Conservation (phyloP, 2,888 invertebrate species). For the Nomada fucata region DNA sequence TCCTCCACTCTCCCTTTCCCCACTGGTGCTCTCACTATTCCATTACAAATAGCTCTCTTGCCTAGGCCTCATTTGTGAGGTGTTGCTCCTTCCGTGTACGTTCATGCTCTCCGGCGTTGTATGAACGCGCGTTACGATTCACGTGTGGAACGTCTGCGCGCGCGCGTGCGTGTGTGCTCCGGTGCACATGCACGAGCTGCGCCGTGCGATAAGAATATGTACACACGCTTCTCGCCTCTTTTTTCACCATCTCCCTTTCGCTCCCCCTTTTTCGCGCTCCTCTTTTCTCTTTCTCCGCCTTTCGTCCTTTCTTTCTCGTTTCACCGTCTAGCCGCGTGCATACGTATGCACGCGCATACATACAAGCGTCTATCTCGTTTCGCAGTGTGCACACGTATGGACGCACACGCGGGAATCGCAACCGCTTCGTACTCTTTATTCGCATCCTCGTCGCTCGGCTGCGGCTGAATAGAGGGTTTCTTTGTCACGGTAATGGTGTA, state of each 20-base stretch:
- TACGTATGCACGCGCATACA: background rate
- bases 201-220: slow-evolving; percentile 41
- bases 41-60: slow-evolving; percentile 81
- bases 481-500: slow-evolving; percentile 73
- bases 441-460: slow-evolving; percentile 51
- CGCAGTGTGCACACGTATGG: slow-evolving; percentile 15
- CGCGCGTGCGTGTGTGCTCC: slow-evolving; percentile 1
- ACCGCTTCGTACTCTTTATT: slow-evolving; percentile 33
- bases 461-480: slow-evolving; percentile 62
- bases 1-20: slow-evolving; percentile 76
- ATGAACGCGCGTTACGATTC: slow-evolving; percentile 4
- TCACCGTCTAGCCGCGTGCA: slow-evolving; percentile 27
- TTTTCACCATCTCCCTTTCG: background rate
- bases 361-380: background rate
- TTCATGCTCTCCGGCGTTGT: slow-evolving; percentile 21
- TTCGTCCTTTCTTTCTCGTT: slow-evolving; percentile 36
- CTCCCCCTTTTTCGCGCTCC: slow-evolving; percentile 8
- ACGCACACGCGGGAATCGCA: slow-evolving; percentile 22
- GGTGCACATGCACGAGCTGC: slow-evolving; percentile 34
- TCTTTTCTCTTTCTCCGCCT: slow-evolving; percentile 17
- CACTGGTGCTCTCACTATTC: slow-evolving; percentile 78
- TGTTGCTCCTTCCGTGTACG: slow-evolving; percentile 66
- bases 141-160: slow-evolving; percentile 1
- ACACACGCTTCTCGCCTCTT: slow-evolving; percentile 19
- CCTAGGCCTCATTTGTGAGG: slow-evolving; percentile 73